phyloP scores from a whole-genome alignment of 2,797 vertebrate species.

The Arctocebus calabarensis region DNA sequence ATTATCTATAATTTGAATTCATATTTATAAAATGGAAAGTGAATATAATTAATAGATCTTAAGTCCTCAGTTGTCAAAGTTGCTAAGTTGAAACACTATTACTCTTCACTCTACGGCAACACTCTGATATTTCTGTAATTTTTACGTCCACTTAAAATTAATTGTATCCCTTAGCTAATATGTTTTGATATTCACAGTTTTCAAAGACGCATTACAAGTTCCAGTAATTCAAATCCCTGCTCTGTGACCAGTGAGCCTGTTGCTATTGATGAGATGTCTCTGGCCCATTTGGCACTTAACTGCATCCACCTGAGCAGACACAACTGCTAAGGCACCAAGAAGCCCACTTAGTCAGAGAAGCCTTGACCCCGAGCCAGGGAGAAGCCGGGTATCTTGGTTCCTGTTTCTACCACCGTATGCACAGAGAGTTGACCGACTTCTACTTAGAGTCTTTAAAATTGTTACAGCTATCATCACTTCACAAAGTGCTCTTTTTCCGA shows the following conservation, averaged over 20 bases:
- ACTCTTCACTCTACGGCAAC: background rate
- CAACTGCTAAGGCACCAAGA: background rate
- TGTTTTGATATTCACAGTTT: background rate
- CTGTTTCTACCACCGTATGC: background rate
- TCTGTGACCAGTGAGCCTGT: background rate
- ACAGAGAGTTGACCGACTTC: background rate
- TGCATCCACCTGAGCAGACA: background rate
- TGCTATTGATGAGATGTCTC: background rate
- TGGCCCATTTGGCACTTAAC: background rate
- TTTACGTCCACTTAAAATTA: slow-evolving; percentile 1
- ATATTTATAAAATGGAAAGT: background rate
- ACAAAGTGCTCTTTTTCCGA: slow-evolving; percentile 45
- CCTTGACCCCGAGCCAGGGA: background rate
- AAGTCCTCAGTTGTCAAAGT: background rate
- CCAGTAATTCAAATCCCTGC: background rate
- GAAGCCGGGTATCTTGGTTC: background rate
- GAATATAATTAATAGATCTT: background rate
- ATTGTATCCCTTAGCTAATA: background rate
- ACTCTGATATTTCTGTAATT: background rate
- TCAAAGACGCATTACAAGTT: background rate
- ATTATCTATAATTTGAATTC: background rate
- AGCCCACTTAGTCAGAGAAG: background rate
- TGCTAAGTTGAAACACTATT: background rate
- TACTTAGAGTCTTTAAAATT: background rate
- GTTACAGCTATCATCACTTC: slow-evolving; percentile 8